Base-by-base conservation (phyloP, 1,140 invertebrate species). In the Leptopilina clavipes region DNA sequence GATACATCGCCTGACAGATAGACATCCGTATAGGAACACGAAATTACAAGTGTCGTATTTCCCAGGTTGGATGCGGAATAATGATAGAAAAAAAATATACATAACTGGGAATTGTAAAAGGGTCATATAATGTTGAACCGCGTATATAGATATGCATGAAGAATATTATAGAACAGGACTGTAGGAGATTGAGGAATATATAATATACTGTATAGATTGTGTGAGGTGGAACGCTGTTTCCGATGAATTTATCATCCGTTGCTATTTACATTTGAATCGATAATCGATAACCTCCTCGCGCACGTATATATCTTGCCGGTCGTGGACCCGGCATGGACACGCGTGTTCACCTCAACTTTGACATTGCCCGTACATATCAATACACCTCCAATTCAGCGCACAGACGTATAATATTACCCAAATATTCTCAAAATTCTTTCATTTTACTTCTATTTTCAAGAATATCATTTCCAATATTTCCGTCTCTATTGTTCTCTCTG, bases 181-280 rank as follows among this genome's bases (percentile, higher is more conserved):
- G 6, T 31, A n/a, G 65, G 65, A 19, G 45, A 72, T 12, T 19
- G n/a, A 19, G 11, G 56, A 59, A 44, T 25, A 48, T 25, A 31
- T 56, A 18, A n/a, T n/a, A n/a, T n/a, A n/a, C n/a, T n/a, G 59
- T 70, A 70, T 48, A 48, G 14, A 10, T 45, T 45, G 10, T 22
- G 19, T 44, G 48, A 22, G 14, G n/a, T n/a, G 25, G 17, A 48
- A 78, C 77, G 76, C 74, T 71, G 74, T 71, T 73, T 73, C 71
- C 75, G 56, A 77, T 79, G 77, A 81, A 81, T 77, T 77, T 73
- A 81, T 81, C 75, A 81, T 79, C 48, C 73, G 72, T 74, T 79
- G 70, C 80, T 86, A 86, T 86, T 86, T 86, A 75, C 84, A 84
- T 81, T 72, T 79, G 44, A 86, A 83, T 86, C 83, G 78, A 85